Base-by-base conservation (phyloP, 2,888 invertebrate genomes). In the Metalampra italica region DNA sequence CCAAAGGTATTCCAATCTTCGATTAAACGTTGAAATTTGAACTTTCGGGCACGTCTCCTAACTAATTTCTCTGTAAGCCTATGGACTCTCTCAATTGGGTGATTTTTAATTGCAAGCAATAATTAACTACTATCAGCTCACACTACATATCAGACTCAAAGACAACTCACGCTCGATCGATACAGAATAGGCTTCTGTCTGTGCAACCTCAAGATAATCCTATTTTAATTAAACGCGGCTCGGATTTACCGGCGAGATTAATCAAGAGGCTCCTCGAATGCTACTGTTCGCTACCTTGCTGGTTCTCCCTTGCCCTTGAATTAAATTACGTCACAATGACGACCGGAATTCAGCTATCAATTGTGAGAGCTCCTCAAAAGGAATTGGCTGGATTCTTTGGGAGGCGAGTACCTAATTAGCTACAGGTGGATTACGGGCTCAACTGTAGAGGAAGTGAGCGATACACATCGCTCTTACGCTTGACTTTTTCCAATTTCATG, bases 171-270 rank as follows among this genome's bases (percentile, higher is more conserved):
- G 13, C 14, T 7, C 37, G 47, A 51, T 51, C 51, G 45, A 51
- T 51, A 42, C 45, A 43, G 30, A 48, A 48, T 44, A 41, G 48
- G 49, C 47, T 29, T 34, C 45, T 12, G 43, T 61, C 64, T 55
- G 61, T 70, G 74, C 71, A 68, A 64, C 71, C 75, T 68, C 66
- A 59, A 75, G 67, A 75, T 83, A 80, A 83, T 83, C 80, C 76
- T 68, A 74, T 76, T 82, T 82, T 83, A 83, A 83, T 83, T 83
- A 82, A 79, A 81, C 64, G 60, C 62, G 66, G 62, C 66, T 72
- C 65, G 69, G 69, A 72, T 76, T 71, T 66, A 67, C 70, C 69
- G 66, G 59, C 63, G 60, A 70, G 78, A 80, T 82, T 81, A 80
- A 81, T 80, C 76, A 72, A 74, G 71, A 72, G 64, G 61, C 68